Evolutionary conservation across 2,888 invertebrate genomes (phyloP), one percentile per base, ranked within the genome.

Genomic region (Nomada flava): DNA sequence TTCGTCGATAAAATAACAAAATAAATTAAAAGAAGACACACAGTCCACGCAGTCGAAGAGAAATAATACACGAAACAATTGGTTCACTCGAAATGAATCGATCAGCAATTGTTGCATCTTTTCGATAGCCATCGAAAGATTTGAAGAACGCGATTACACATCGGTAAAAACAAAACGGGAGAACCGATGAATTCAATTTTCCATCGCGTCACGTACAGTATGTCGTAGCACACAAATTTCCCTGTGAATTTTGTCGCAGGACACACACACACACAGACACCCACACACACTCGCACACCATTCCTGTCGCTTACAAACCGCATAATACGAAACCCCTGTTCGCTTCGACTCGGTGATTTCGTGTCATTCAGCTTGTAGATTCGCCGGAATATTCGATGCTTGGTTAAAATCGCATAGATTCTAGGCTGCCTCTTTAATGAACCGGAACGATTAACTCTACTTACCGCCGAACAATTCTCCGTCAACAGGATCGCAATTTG

Each of bases 241-340:
- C 23, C 79, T 79, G 70, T 70, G 79, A 74, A 74, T 81, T 81
- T 81, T 70, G 70, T 64, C 74, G 60, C 79, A 44, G 42, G 74
- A 2, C 2, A 3, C 73, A 55, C 65, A 52, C 68, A 60, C 75
- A 29, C 29, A 29, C 29, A 3, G 3, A 29, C 29, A 59, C 63
- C 42, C 73, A 57, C 75, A 36, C 36, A 7, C 36, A 7, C 36
- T 36, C 36, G 7, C 36, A 47, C 73, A 73, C 71, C 59, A n/a
- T 60, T 63, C 44, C 73, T 79, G 78, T 68, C 83, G 59, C 76
- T 85, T 87, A 84, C 84, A 86, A 88, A 88, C 88, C 85, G 75
- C 87, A 82, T 87, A 88, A 88, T 88, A 82, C 60, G 79, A 82
- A 86, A 84, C 65, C 79, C 73, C 79, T 86, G 80, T 86, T 75